phyloP scores from a whole-genome alignment of 2,113 vertebrate genomes.

The Leuciscus idus region DNA sequence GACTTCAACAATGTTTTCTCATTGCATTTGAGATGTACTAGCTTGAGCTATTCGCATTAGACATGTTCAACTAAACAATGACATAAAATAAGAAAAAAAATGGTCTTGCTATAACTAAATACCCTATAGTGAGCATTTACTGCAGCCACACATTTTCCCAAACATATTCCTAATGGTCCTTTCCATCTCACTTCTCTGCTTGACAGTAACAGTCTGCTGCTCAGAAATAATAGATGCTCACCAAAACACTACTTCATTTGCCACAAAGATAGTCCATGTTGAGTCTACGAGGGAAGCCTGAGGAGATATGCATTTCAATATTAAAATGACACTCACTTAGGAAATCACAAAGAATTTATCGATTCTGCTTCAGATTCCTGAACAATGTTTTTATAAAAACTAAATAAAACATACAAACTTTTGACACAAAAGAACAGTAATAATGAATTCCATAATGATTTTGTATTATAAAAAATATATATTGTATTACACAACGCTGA shows the following conservation, averaged over 20 bases:
- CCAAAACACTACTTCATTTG: conserved; percentile 21
- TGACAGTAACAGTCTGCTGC: conserved; percentile 32
- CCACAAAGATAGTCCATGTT: background rate
- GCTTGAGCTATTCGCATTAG: background rate
- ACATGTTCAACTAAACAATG: background rate
- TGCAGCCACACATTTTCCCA: background rate
- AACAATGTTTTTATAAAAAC: background rate
- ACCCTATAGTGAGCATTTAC: background rate
- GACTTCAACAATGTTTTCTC: conserved; percentile 1
- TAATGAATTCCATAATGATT: no score
- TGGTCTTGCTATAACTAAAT: background rate
- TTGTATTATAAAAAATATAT: no score
- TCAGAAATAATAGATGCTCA: conserved; percentile 44
- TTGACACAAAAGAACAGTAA: no score
- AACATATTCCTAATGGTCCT: background rate
- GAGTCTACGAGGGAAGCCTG: background rate
- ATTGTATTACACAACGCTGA: no score
- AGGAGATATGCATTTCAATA: background rate
- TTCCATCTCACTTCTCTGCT: background rate
- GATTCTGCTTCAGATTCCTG: background rate
- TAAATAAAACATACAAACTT: background rate
- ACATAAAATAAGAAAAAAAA: background rate
- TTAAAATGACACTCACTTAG: conserved; percentile 7
- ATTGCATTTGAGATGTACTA: background rate
- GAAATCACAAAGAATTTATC: background rate